These are phyloP conservation scores for Drosophila seguyi DNA, from an alignment of 1,140 invertebrate species.

Conservation along the genomic window DNA sequence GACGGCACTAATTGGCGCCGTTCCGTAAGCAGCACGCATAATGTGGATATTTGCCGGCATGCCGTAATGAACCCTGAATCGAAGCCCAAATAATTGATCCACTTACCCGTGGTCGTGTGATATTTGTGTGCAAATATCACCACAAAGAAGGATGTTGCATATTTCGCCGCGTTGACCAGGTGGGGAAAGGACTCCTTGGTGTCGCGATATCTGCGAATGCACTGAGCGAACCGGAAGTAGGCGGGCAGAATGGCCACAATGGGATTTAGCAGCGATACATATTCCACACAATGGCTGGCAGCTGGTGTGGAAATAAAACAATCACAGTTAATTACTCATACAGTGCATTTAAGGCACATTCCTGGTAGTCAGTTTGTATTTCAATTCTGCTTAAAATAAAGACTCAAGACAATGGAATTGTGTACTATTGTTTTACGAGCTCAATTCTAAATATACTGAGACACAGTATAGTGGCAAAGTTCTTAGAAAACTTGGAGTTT, in stretches of 20 bases:
- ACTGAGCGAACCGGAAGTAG: slow-evolving; percentile 99
- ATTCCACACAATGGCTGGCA: slow-evolving; percentile 87
- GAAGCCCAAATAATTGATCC: slow-evolving; percentile 6
- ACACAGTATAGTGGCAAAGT: background rate
- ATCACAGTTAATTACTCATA: slow-evolving; percentile 11
- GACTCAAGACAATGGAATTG: background rate
- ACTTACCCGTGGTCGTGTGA: slow-evolving; percentile 80
- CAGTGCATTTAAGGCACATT: background rate
- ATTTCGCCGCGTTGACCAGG: slow-evolving; percentile 94
- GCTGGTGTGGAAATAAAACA: slow-evolving; percentile 81
- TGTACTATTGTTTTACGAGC: background rate
- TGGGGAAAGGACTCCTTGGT: slow-evolving; percentile 97
- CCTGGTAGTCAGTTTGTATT: background rate
- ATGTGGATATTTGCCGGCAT: slow-evolving; percentile 27
- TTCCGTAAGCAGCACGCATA: slow-evolving; percentile 60
- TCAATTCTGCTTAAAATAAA: background rate
- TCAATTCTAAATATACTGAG: too few relatives aligned
- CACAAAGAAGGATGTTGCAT: slow-evolving; percentile 85
- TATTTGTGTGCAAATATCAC: slow-evolving; percentile 84
- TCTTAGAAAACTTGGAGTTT: background rate
- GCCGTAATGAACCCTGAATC: slow-evolving; percentile 6
- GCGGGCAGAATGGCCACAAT: slow-evolving; percentile 96
- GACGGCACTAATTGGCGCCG: slow-evolving; percentile 60
- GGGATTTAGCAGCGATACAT: slow-evolving; percentile 89
- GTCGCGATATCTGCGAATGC: slow-evolving; percentile 96